Evolutionary conservation across 2,113 vertebrate genomes (phyloP).

Genomic region (Myocastor coypus): DNA sequence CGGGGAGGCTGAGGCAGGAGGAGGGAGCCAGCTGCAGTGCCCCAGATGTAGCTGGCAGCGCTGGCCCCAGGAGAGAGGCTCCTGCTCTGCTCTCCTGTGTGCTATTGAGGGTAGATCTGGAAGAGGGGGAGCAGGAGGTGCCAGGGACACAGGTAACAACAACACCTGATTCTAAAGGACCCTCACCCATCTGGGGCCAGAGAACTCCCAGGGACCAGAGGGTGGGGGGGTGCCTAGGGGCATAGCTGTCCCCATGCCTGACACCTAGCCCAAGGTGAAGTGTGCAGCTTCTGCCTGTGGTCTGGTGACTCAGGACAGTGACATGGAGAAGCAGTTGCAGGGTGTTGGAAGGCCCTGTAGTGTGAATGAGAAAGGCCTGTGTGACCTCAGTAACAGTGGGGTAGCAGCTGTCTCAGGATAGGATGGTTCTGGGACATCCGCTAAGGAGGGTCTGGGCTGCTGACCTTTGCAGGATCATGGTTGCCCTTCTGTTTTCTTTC

Average conservation of each 20-base stretch:
- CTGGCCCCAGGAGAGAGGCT: too few relatives aligned
- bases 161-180: background rate
- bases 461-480: background rate
- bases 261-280: background rate
- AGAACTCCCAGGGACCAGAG: background rate
- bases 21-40: background rate
- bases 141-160: too few relatives aligned
- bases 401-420: background rate
- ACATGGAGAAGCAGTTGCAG: background rate
- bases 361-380: background rate
- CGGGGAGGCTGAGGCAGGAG: rapidly evolving
- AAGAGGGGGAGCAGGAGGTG: too few relatives aligned
- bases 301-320: background rate
- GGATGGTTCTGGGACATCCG: too few relatives aligned
- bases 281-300: too few relatives aligned
- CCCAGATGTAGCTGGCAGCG: too few relatives aligned
- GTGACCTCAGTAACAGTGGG: background rate
- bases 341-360: background rate
- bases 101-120: too few relatives aligned
- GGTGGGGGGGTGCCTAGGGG: background rate
- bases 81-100: too few relatives aligned
- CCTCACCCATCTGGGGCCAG: background rate
- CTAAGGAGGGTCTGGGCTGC: too few relatives aligned
- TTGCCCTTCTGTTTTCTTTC: background rate
- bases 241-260: background rate